Base-by-base conservation (phyloP, 2,888 invertebrate genomes). In the Cephus rjabovi region DNA sequence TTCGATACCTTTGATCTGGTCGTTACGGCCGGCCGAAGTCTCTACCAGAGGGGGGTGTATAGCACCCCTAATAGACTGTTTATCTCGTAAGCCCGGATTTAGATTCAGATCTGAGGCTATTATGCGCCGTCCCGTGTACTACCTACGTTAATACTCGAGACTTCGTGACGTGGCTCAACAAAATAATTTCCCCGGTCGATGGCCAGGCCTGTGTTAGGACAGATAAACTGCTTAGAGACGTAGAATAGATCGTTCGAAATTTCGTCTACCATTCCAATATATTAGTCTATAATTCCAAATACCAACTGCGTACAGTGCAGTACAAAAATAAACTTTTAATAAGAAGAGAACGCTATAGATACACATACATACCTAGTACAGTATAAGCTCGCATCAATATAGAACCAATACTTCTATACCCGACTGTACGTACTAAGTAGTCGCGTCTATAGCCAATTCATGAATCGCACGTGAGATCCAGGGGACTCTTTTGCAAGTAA, bases 11-110 rank as follows among this genome's bases (percentile, higher is more conserved):
- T 89, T 89, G 89, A 89, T 89, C 88, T 87, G 85, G 83, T 86
- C 87, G 86, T 87, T 87, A 87, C 81, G 80, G 79, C 80, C 78
- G 80, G 68, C 74, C 75, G 80, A 82, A 82, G 80, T 81, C 81
- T 83, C 80, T 82, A 12, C 56, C 33, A 37, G 71, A 83, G 84
- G 86, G 83, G 81, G 79, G 77, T 76, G 77, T 79, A 75, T 71
- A 31, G 74, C 73, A 77, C 77, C 84, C 85, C 87, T 86, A 87
- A 87, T 89, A 89, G 88, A 87, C 87, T 88, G 87, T 89, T 89
- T 89, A 89, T 90, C 89, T 88, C 89, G 81, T 87, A 88, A 90
- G 87, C 86, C 83, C 76, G 86, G 89, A 89, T 90, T 90, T 89
- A 88, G 86, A 90, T 86, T 87, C 80, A 82, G 83, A 87, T 87